A percentile compares a stretch with the other conserved stretches of the same genome.
These are phyloP conservation scores for Tetrao urogallus DNA, from an alignment of 2,113 vertebrate genomes.

Conservation along the genomic window DNA sequence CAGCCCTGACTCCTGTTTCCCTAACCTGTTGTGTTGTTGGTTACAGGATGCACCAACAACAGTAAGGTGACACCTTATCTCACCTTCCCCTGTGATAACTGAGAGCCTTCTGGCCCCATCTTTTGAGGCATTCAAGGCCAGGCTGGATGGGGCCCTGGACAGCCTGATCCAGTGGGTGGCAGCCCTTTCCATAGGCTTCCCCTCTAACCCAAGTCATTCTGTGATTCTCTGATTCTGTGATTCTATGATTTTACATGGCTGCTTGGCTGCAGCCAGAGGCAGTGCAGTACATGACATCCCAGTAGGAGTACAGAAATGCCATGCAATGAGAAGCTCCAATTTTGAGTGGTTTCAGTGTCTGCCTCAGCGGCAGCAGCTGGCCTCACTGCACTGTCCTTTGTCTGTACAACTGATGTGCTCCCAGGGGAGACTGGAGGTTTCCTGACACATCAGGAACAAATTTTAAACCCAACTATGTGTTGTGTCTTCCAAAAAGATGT, in stretches of 20 bases:
- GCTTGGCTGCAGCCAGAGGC: no score
- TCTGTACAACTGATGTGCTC: neutral
- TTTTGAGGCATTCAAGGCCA: no score
- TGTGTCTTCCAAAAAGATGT: neutral
- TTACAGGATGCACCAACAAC: neutral
- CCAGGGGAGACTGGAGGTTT: neutral
- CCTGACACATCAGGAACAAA: rapidly evolving
- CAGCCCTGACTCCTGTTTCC: conserved; percentile 27
- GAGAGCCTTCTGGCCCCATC: neutral
- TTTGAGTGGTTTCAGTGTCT: neutral
- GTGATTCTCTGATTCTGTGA: no score
- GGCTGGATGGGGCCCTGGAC: no score
- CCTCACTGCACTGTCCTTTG: neutral
- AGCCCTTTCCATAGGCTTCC: no score
- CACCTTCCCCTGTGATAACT: neutral
- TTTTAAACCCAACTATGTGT: neutral
- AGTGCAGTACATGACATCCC: no score
- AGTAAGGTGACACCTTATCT: neutral
- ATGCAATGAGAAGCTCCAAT: neutral
- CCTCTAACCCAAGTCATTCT: no score
- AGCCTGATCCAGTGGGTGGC: no score
- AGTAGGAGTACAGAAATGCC: neutral
- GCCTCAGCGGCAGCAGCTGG: neutral
- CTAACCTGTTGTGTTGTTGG: conserved; percentile 7
- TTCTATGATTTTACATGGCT: no score